These are phyloP conservation scores for Phymanthus crucifer DNA, from an alignment of 92 coral and sea anemone genomes.

Conservation along the genomic window DNA sequence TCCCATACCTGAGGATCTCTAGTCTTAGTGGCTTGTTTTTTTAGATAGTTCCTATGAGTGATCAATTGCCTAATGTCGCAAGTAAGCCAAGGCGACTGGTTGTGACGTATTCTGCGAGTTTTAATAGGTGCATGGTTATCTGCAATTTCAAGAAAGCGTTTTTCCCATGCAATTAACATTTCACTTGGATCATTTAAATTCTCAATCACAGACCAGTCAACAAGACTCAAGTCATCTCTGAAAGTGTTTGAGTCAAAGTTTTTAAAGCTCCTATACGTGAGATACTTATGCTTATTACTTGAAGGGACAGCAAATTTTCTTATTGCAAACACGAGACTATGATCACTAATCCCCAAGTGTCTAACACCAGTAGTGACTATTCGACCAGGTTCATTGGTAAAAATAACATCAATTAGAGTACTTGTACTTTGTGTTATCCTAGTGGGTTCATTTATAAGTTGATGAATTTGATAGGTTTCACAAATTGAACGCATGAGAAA, in stretches of 20 bases:
- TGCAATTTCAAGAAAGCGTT: conserved; percentile 1
- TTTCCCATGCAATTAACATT: conserved; percentile 53
- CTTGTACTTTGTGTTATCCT: no score
- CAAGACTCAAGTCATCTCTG: conserved; percentile 42
- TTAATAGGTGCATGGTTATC: conserved; percentile 28
- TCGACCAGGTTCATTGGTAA: no score
- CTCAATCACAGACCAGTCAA: conserved; percentile 37
- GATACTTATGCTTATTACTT: conserved; percentile 8
- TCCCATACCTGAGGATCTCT: background rate
- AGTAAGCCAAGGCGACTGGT: background rate
- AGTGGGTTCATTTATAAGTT: no score
- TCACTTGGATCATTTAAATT: conserved; percentile 37
- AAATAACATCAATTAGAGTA: no score
- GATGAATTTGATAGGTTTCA: no score
- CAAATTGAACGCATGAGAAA: no score
- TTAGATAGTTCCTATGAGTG: background rate
- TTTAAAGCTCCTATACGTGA: conserved; percentile 30
- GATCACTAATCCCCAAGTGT: conserved; percentile 15
- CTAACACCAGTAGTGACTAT: conserved; percentile 14
- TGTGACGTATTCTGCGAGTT: background rate
- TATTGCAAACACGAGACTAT: background rate
- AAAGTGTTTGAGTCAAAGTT: conserved; percentile 36
- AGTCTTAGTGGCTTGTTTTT: background rate
- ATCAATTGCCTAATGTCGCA: background rate
- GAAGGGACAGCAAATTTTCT: conserved; percentile 23